These are phyloP conservation scores for Plodia interpunctella DNA, from an alignment of 1,140 invertebrate species.

Conservation along the genomic window DNA sequence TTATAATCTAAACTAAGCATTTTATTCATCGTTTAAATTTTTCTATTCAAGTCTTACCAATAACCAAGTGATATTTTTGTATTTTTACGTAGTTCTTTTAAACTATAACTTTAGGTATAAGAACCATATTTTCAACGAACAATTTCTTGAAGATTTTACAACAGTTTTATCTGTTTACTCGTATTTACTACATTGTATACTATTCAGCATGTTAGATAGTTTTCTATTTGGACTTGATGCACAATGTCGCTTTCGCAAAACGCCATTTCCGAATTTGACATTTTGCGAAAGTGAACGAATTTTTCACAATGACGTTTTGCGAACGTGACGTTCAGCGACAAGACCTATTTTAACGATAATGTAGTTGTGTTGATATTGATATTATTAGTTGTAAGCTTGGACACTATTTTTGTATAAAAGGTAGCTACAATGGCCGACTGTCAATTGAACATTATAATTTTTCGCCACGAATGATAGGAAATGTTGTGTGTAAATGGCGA, in stretches of 20 bases:
- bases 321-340: too few relatives aligned
- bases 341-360: conserved; percentile 10
- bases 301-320: too few relatives aligned
- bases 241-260: too few relatives aligned
- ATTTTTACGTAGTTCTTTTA: conserved; percentile 49
- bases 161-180: conserved; percentile 39
- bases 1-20: background rate
- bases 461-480: background rate
- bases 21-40: conserved; percentile 23
- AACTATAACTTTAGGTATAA: conserved; percentile 37
- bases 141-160: conserved; percentile 37
- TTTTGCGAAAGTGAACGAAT: too few relatives aligned
- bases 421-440: background rate
- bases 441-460: background rate
- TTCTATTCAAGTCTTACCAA: conserved; percentile 51
- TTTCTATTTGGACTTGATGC: too few relatives aligned
- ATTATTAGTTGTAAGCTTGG: conserved; percentile 13
- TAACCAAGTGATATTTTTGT: conserved; percentile 67
- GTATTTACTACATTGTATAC: conserved; percentile 21
- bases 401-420: conserved; percentile 10
- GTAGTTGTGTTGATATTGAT: conserved; percentile 14
- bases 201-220: conserved; percentile 12
- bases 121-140: conserved; percentile 60
- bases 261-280: too few relatives aligned
- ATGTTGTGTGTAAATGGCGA: background rate